These are phyloP conservation scores for Ophion ventricosus DNA, from an alignment of 2,888 invertebrate species.

Conservation along the genomic window DNA sequence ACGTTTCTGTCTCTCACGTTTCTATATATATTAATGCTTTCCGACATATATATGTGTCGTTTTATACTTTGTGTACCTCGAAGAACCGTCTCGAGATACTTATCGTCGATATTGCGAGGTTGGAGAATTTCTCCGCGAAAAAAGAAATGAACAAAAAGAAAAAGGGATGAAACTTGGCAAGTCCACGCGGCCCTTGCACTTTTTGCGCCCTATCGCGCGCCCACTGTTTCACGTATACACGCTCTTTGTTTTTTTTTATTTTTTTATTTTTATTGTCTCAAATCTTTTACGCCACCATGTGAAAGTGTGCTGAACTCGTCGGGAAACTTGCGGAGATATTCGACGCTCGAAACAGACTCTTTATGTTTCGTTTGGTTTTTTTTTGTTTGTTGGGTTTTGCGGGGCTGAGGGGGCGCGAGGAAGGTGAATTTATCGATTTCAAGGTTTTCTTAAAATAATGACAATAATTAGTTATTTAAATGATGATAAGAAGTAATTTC, in stretches of 20 bases:
- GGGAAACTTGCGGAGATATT: conserved; percentile 37
- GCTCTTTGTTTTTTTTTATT: not conserved
- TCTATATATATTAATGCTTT: conserved; percentile 60
- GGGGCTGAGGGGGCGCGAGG: not conserved
- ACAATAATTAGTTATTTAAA: no score
- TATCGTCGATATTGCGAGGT: conserved; percentile 79
- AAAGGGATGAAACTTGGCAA: not conserved
- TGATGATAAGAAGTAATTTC: no score
- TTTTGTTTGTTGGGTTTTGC: not conserved
- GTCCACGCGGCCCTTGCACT: conserved; percentile 24
- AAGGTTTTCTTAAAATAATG: no score
- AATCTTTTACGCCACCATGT: conserved; percentile 3
- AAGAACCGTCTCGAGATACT: conserved; percentile 80
- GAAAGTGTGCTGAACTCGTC: conserved; percentile 44
- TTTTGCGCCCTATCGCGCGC: conserved; percentile 27
- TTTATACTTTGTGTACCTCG: conserved; percentile 69
- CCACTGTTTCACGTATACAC: conserved; percentile 17
- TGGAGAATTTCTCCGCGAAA: conserved; percentile 65
- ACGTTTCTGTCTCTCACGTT: no score
- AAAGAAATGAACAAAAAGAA: conserved; percentile 36
- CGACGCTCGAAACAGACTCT: not conserved
- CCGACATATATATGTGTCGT: conserved; percentile 55
- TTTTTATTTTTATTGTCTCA: not conserved
- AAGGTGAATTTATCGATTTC: no score
- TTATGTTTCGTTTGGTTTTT: not conserved